A percentile compares a stretch with the other conserved stretches of the same genome.
phyloP scores from a whole-genome alignment of 2,113 vertebrate genomes.

The Ochotona curzoniae region DNA sequence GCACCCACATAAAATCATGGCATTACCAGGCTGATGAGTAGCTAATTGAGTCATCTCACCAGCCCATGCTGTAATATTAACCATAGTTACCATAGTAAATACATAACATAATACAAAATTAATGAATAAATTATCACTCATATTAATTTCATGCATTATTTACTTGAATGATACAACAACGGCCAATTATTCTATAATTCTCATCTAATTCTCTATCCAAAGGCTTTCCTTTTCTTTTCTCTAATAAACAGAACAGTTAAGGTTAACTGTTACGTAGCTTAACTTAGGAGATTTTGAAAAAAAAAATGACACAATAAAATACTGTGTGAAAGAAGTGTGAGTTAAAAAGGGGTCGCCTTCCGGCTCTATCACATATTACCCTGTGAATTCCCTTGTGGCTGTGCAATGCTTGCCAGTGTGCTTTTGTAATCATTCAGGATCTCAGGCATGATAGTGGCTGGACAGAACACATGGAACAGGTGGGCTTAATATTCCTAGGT shows the following conservation, averaged over 20 bases:
- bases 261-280: neutral
- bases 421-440: constrained; percentile 3
- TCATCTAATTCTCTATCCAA: neutral
- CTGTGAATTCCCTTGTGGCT: neutral
- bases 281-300: neutral
- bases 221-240: neutral
- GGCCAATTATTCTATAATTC: neutral
- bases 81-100: neutral
- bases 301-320: neutral
- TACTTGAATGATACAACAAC: neutral
- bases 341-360: neutral
- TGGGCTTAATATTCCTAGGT: constrained; percentile 3
- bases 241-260: neutral
- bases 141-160: neutral
- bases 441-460: neutral
- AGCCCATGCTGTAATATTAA: too few species aligned
- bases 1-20: too few species aligned
- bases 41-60: too few species aligned
- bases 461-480: neutral
- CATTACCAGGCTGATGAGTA: too few species aligned
- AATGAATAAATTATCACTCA: neutral
- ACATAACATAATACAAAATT: neutral
- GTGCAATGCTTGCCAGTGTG: neutral
- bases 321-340: constrained; percentile 1
- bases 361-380: neutral